Conservation (phyloP, 2,113 vertebrate species). For the Salvelinus fontinalis region DNA sequence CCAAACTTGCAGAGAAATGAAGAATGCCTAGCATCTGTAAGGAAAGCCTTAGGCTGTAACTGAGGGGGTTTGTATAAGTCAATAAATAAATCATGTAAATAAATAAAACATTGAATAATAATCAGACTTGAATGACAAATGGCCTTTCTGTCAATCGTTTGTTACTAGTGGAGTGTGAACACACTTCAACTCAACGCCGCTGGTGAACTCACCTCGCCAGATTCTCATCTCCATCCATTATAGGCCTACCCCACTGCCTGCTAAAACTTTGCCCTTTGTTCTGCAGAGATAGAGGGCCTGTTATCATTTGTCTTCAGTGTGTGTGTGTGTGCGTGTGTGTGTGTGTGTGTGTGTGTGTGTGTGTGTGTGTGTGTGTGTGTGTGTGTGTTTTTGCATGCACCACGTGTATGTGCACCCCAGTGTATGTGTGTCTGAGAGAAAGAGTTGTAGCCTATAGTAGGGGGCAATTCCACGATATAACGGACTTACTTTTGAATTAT, state of each 20-base stretch:
- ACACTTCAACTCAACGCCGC: not conserved
- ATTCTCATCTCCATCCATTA: slow-evolving; percentile 23
- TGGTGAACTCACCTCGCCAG: slow-evolving; percentile 3
- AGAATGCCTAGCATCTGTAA: slow-evolving; percentile 37
- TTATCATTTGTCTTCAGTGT: slow-evolving; percentile 9
- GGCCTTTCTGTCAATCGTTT: slow-evolving; percentile 1
- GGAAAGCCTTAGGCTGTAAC: slow-evolving; percentile 22
- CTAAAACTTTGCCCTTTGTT: slow-evolving; percentile 32
- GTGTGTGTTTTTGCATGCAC: not conserved
- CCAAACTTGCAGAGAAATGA: slow-evolving; percentile 36
- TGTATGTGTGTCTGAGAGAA: too few relatives aligned
- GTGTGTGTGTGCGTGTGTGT: slow-evolving; percentile 1
- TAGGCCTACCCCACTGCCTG: not conserved
- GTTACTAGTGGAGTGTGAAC: slow-evolving; percentile 15
- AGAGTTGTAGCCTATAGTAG: too few relatives aligned
- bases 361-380: not conserved
- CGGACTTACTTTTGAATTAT: too few relatives aligned
- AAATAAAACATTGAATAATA: slow-evolving; percentile 4
- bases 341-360: not conserved
- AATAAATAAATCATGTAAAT: slow-evolving; percentile 10
- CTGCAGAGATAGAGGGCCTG: slow-evolving; percentile 16
- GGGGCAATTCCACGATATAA: too few relatives aligned
- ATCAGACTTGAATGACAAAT: slow-evolving; percentile 10
- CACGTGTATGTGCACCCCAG: too few relatives aligned
- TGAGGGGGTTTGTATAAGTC: not conserved